Evolutionary conservation across 2,797 vertebrate genomes (phyloP), one percentile per base, ranked within the genome.

Genomic region (Coreius guichenoti): DNA sequence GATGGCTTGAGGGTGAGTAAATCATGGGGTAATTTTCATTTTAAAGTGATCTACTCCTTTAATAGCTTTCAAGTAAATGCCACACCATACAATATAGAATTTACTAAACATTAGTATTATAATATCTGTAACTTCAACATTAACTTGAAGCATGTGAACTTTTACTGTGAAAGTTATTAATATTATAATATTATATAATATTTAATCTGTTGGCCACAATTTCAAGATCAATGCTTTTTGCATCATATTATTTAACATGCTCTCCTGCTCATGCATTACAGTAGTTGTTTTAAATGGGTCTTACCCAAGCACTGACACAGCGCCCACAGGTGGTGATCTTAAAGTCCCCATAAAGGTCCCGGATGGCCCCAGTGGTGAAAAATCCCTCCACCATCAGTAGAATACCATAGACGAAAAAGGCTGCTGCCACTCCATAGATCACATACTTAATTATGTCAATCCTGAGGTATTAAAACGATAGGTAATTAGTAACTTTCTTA

Each of bases 371-470:
- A 5, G 98, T 99, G 92, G 98, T 99, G 94, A 99, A 99, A 92
- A 99, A 99, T 33, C 98, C 98, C 92, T 99, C 98, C 87, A 99
- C 98, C 96, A 99, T 97, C 94, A 99, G 92, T 91, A 99, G 95
- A 91, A 99, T 97, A 77, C 98, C 98, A 8, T 99, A 99, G 86
- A 99, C 96, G 91, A 99, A 99, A 95, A 99, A 99, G 5, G 97
- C 98, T 90, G 97, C 97, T 83, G 98, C 98, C 70, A 99, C 95
- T 63, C 98, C 98, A 0, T 99, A 99, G 94, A 99, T 99, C 92
- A 98, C 97, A 49, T 99, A 99, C 94, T 99, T 98, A 92, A 99
- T 96, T 94, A 99, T 98, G 93, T 99, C 97, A 89, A 99, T 98
- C 69, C 90, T 91, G 61, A 68, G 68, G 17, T 47, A 81, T n/a